A percentile compares a stretch with the other conserved stretches of the same genome.
These are phyloP conservation scores for Oenanthe oenanthe DNA, from an alignment of 2,113 vertebrate genomes.

Conservation along the genomic window DNA sequence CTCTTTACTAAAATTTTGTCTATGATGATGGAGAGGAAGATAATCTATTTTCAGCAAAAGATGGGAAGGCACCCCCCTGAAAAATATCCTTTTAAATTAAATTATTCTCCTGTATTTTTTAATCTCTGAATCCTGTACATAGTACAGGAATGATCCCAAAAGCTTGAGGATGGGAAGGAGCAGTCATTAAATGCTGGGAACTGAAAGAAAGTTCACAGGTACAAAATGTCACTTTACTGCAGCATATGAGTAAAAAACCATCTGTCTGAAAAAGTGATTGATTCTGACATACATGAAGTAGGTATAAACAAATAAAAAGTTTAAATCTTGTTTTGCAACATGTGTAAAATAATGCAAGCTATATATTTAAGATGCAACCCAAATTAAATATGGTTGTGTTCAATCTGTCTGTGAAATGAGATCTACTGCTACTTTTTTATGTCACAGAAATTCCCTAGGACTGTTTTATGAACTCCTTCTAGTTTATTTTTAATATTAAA, in stretches of 20 bases:
- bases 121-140: background rate
- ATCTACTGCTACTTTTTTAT: background rate
- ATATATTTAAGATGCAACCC: background rate
- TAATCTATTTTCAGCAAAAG: background rate
- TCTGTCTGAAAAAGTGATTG: background rate
- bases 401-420: constrained; percentile 27
- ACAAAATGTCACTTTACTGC: background rate
- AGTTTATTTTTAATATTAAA: constrained; percentile 65
- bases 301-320: constrained; percentile 35
- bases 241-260: background rate
- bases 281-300: constrained; percentile 25
- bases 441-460: background rate
- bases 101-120: background rate
- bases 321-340: constrained; percentile 16
- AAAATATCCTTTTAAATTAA: background rate
- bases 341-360: background rate
- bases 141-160: background rate
- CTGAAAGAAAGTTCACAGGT: background rate
- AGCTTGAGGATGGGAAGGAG: background rate
- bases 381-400: constrained; percentile 10
- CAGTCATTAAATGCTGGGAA: background rate
- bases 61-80: background rate
- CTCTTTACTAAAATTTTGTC: background rate
- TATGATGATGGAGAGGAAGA: background rate
- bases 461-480: constrained; percentile 35